Base-by-base conservation (phyloP, 2,113 vertebrate species). In the Chamaea fasciata region DNA sequence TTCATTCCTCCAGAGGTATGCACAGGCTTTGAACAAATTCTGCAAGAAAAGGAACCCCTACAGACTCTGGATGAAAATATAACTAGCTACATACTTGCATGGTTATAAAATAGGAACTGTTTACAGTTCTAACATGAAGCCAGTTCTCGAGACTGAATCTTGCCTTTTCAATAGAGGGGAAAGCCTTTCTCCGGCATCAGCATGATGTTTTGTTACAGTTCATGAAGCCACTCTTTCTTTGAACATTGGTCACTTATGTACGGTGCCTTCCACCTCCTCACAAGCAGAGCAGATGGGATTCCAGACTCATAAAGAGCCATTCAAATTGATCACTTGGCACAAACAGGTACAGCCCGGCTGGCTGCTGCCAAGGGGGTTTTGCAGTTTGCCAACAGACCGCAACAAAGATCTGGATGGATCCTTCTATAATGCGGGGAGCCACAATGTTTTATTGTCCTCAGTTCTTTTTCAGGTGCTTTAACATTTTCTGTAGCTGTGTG, bases 51-150 rank as follows among this genome's bases (percentile, higher is more conserved):
- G 50, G 86, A 95, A 92, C 89, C 90, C 93, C 89, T 93, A 78
- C 87, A 77, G 91, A 85, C 63, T 94, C 69, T 83, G 95, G 92
- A 96, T 93, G 94, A 85, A 94, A 95, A 87, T 93, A 75, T 87
- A 96, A 95, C 89, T 87, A 92, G 80, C 73, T 57, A 74, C 96
- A 96, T 95, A 93, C 94, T 97, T 95, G 89, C 81, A 95, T 63
- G 91, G 86, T 92, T 96, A 94, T 97, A 95, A 96, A 97, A 95
- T 94, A 95, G 89, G 69, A 96, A 94, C 91, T 95, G 95, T 96
- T 96, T 97, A 94, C 89, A 92, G 69, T 93, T 84, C 81, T 90
- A 95, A 75, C 62, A 74, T 46, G 88, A 88, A 96, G 95, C 92
- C 95, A 95, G 62, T 77, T 93, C 90, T 87, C 0, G 0, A 94